These are phyloP conservation scores for Tortrix viridana DNA, from an alignment of 2,888 invertebrate genomes.

Conservation along the genomic window DNA sequence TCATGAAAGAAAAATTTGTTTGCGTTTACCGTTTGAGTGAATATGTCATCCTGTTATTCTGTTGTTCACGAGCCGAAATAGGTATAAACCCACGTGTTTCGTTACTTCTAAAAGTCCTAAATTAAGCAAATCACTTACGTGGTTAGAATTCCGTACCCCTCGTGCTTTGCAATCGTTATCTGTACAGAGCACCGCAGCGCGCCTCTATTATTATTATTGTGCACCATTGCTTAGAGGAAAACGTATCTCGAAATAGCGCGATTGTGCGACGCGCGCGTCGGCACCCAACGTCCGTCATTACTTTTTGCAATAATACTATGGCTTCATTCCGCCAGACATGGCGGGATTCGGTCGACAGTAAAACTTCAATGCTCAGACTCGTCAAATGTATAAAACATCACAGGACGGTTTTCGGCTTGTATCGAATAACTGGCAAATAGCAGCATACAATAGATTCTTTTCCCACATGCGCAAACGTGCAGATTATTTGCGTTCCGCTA, in stretches of 20 bases:
- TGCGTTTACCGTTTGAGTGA: conserved; percentile 50
- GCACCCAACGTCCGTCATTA: conserved; percentile 59
- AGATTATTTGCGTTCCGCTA: background rate
- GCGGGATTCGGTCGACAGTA: conserved; percentile 6
- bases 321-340: conserved; percentile 12
- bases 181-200: conserved; percentile 50
- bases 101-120: conserved; percentile 14
- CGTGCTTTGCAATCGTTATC: conserved; percentile 56
- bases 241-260: conserved; percentile 74
- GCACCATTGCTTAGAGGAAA: conserved; percentile 74
- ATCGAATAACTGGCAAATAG: too few species aligned
- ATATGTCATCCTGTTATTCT: conserved; percentile 44
- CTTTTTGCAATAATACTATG: conserved; percentile 58
- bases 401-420: too few species aligned
- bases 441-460: background rate
- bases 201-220: conserved; percentile 61
- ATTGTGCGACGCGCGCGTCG: conserved; percentile 61
- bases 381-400: background rate
- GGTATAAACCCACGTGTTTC: conserved; percentile 59
- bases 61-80: conserved; percentile 63
- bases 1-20: conserved; percentile 51
- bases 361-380: background rate
- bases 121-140: conserved; percentile 10
- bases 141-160: conserved; percentile 48
- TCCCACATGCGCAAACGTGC: background rate